Evolutionary conservation across 2,797 vertebrate genomes (phyloP), one percentile per base, ranked within the genome.

Genomic region (Poecilia picta): DNA sequence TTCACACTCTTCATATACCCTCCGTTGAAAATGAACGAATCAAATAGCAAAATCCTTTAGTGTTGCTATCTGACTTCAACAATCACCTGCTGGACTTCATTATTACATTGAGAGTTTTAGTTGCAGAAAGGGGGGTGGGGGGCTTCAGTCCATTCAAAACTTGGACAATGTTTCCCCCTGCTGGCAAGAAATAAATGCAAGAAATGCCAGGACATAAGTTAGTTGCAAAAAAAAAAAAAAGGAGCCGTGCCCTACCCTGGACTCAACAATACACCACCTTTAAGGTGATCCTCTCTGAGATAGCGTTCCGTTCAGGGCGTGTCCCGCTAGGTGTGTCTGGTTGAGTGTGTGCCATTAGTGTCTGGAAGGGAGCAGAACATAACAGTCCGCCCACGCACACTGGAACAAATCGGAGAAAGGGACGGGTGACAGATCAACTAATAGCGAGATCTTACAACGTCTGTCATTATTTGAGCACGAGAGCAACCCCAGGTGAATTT

Each of bases 251-350:
- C 31, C 5, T 73, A 5, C 31, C 46, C 31, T 51, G 46, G 5
- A 18, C 3, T 11, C 16, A 41, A 6, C 16, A 45, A 45, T 33
- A 23, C 49, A 15, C 12, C 33, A 23, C 13, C 31, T 33, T 33
- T 5, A 45, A 81, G 83, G 80, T 77, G 82, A 51, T 36, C 41
- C 12, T 39, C 12, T 39, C 10, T 8, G 33, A 43, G 31, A 25
- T 53, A 72, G 39, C 4, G 51, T 39, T 66, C 12, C 46, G 64
- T 39, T 8, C 4, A 8, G 90, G 92, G 91, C 90, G 93, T 79
- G 88, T 86, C 51, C 8, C n/a, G 8, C 80, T 75, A 93, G 93
- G 93, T 93, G 93, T 90, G 89, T 86, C 83, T 28, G 43, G 41
- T 79, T 87, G 80, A 79, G 41, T n/a, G 10, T 45, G 25, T n/a